A percentile compares a stretch with the other conserved stretches of the same genome.
Conservation (phyloP, 1,140 invertebrate genomes). For the Euglossa dilemma region DNA sequence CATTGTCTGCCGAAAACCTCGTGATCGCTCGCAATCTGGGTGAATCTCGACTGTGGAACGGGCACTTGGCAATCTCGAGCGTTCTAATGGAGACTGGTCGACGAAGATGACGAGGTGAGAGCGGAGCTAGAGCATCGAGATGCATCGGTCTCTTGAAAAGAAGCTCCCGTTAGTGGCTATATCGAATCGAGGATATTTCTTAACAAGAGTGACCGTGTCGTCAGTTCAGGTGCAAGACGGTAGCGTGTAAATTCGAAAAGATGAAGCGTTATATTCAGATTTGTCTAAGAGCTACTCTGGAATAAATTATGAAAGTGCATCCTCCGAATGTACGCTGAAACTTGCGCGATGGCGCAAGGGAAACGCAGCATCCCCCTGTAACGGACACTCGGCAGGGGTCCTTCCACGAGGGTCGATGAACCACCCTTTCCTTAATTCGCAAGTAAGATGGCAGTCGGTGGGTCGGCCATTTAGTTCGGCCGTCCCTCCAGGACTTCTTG, state of each 20-base stretch:
- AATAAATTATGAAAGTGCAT: no score
- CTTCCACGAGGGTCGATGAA: constrained; percentile 50
- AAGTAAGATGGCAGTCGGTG: constrained; percentile 78
- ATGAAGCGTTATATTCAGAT: no score
- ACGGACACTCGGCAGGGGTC: constrained; percentile 15
- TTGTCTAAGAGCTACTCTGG: no score
- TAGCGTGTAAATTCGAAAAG: no score
- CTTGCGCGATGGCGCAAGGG: constrained; percentile 33
- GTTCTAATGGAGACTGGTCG: not conserved
- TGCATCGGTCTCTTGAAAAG: no score
- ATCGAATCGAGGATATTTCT: no score
- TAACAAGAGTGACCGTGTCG: no score
- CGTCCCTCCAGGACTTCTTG: constrained; percentile 56
- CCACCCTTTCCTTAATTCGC: constrained; percentile 79
- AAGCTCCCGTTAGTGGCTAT: no score
- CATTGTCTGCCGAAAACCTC: constrained; percentile 58
- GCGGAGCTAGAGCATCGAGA: not conserved
- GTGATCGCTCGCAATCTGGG: constrained; percentile 57
- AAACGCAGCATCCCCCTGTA: constrained; percentile 52
- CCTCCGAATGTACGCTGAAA: not conserved
- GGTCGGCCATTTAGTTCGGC: constrained; percentile 62
- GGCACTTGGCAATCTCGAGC: no score
- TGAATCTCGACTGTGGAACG: constrained; percentile 16
- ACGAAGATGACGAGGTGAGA: not conserved
- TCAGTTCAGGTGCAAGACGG: no score